These are phyloP conservation scores for Drosophila borealis DNA, from an alignment of 2,888 invertebrate genomes.

Conservation along the genomic window DNA sequence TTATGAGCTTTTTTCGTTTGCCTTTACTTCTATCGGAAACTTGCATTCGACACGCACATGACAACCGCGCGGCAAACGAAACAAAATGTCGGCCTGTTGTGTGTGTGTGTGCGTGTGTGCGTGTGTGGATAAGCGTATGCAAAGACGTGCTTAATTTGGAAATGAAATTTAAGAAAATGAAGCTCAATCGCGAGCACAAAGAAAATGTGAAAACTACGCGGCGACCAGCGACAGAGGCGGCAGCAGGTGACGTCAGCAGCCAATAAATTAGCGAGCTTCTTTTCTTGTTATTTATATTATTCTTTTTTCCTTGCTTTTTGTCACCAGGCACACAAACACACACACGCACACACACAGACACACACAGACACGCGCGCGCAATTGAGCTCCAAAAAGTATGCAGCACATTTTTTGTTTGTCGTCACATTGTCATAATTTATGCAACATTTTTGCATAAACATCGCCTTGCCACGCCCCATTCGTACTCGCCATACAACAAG, in stretches of 20 bases:
- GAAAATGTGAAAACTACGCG: conserved; percentile 18
- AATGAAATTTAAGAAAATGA: conserved; percentile 70
- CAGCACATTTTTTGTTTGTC: conserved; percentile 56
- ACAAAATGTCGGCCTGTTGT: conserved; percentile 36
- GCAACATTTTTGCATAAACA: conserved; percentile 58
- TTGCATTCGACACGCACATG: conserved; percentile 75
- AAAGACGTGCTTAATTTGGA: conserved; percentile 70
- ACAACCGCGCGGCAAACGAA: conserved; percentile 40
- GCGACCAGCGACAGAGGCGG: not conserved
- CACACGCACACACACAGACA: conserved; percentile 6
- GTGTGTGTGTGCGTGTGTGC: not conserved
- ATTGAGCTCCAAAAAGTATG: conserved; percentile 63
- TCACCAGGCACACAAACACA: conserved; percentile 42
- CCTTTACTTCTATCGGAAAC: conserved; percentile 58
- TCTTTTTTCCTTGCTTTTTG: conserved; percentile 50
- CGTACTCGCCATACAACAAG: not conserved
- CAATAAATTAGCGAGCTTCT: conserved; percentile 48
- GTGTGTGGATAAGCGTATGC: conserved; percentile 18
- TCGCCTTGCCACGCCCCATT: conserved; percentile 25
- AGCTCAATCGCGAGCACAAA: conserved; percentile 20
- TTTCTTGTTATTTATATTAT: conserved; percentile 12
- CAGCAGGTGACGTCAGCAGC: conserved; percentile 47
- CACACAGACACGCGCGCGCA: conserved; percentile 25
- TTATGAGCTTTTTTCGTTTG: conserved; percentile 23
- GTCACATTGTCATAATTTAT: conserved; percentile 46